Evolutionary conservation across 1,140 invertebrate genomes (phyloP), one percentile per base, ranked within the genome.

Genomic region (Akabosia matsudoensis): DNA sequence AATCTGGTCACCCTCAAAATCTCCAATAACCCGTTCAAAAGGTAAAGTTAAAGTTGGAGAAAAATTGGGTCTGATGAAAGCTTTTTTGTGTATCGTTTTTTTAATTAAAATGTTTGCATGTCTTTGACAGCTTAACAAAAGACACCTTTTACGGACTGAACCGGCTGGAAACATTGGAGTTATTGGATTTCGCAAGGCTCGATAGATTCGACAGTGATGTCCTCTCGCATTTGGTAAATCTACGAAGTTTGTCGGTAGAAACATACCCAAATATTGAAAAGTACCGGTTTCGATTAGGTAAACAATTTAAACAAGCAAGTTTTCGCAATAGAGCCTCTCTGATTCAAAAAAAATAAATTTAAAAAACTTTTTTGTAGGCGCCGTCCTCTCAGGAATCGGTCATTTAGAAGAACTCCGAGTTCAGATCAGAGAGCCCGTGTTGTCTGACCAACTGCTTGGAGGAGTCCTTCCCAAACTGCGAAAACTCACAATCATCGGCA

Each of bases 401-500:
- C 82, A 84, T 0, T 82, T 93, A 31, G 88, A 89, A 73, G 89
- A 88, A 70, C 85, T 92, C 24, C 87, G 89, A 45, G 88, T 93
- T 56, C 88, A 92, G 81, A 88, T 93, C 80, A 45, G 37, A 67
- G 92, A 94, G 80, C 85, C 89, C 4, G 83, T 87, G 13, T 87
- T 93, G 73, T 89, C 90, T 18, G 88, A 89, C 77, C 92, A 94
- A 81, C 85, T 94, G 70, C 88, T 90, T 71, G 88, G 92, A 74
- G 88, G 90, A 0, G 92, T 91, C 67, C 89, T 89, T 18, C 89
- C 90, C 4, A 93, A 93, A 82, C 86, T 96, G 18, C 88, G 90
- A 74, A 90, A 93, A 78, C 84, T 96, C 30, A 91, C 93, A 82
- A 91, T 96, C 72, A 92, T 90, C 61, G 94, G 93, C 16, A 83